A percentile compares a stretch with the other conserved stretches of the same genome.
phyloP scores from a whole-genome alignment of 2,113 vertebrate species.

The Calypte anna region DNA sequence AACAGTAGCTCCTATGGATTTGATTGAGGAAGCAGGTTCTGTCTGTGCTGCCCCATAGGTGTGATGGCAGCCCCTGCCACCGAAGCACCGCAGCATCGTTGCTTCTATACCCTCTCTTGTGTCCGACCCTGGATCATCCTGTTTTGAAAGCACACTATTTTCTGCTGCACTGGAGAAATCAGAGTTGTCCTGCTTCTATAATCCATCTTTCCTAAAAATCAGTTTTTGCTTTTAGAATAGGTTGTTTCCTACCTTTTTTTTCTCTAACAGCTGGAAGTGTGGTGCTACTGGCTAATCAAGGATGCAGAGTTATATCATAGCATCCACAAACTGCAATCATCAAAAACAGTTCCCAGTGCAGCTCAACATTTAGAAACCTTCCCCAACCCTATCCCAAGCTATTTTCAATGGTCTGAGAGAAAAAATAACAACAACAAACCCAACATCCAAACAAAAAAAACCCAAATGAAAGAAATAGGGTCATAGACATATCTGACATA shows the following conservation, averaged over 20 bases:
- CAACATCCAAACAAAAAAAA: background rate
- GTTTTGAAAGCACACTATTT: background rate
- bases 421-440: background rate
- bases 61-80: background rate
- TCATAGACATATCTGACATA: background rate
- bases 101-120: background rate
- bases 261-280: background rate
- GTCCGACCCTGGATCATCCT: rapidly evolving
- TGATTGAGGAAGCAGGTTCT: background rate
- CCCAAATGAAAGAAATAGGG: background rate
- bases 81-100: background rate
- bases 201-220: background rate
- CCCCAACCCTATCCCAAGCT: background rate
- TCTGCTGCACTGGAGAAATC: background rate
- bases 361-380: background rate
- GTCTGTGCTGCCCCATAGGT: background rate
- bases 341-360: background rate
- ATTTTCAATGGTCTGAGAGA: background rate
- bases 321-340: background rate
- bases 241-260: background rate
- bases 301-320: background rate
- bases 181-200: background rate
- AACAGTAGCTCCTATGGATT: background rate
- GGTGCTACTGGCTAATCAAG: background rate
- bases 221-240: background rate